phyloP scores from a whole-genome alignment of 2,888 invertebrate species.

The Pristionchus entomophagus region DNA sequence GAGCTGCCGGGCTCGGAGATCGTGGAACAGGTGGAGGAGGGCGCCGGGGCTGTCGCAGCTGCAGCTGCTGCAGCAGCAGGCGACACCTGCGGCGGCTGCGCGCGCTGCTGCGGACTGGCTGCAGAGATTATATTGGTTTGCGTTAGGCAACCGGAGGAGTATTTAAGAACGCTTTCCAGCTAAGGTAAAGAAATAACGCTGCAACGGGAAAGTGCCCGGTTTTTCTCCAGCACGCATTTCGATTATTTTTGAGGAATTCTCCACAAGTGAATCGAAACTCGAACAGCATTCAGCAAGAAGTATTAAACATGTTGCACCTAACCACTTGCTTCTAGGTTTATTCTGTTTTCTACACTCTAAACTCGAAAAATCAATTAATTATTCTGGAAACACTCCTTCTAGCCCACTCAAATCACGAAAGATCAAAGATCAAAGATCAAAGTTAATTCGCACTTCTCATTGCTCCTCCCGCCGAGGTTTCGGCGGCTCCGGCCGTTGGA shows the following conservation, averaged over 20 bases:
- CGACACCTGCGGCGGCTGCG: background rate
- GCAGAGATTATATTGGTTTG: background rate
- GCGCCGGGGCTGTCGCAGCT: slow-evolving; percentile 1
- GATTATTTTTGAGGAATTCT: background rate
- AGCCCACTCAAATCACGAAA: too few relatives aligned
- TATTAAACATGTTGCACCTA: background rate
- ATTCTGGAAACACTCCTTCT: too few relatives aligned
- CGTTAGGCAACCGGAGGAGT: background rate
- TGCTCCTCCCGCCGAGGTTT: background rate
- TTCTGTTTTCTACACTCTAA: background rate
- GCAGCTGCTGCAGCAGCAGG: background rate
- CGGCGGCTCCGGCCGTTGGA: background rate
- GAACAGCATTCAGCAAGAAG: background rate
- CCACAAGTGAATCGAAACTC: background rate
- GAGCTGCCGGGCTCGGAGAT: slow-evolving; percentile 31
- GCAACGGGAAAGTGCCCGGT: background rate
- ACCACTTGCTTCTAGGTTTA: background rate
- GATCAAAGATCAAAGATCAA: background rate
- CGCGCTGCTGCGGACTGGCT: background rate
- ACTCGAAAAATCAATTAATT: background rate
- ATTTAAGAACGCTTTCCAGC: background rate
- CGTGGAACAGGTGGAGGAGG: slow-evolving; percentile 31
- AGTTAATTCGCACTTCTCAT: background rate
- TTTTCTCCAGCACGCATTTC: background rate
- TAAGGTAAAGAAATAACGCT: background rate